Evolutionary conservation across 2,113 vertebrate species (phyloP).

Genomic region (Nyctereutes procyonoides): DNA sequence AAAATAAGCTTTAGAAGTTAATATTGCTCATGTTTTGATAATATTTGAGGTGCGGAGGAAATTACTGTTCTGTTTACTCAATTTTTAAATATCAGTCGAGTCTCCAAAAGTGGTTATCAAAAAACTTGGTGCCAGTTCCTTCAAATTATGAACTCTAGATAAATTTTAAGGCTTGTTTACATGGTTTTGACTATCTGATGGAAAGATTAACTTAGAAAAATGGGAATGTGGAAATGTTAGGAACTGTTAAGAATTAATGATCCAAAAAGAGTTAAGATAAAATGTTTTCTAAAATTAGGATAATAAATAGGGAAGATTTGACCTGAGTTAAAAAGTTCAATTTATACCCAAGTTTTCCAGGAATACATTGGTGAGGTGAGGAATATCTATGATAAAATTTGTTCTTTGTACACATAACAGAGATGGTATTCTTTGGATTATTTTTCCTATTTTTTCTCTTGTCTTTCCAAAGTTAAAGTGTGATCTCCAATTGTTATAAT

Average conservation of each 20-base stretch:
- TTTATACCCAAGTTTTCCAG: not conserved
- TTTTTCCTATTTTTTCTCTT: not conserved
- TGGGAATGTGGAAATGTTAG: not conserved
- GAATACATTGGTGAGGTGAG: not conserved
- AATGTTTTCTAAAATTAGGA: slow-evolving; percentile 51
- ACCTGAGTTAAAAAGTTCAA: slow-evolving; percentile 37
- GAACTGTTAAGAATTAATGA: slow-evolving; percentile 38
- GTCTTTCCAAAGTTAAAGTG: slow-evolving; percentile 3
- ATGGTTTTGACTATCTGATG: slow-evolving; percentile 23
- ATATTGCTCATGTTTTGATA: slow-evolving; percentile 50
- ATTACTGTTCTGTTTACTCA: slow-evolving; percentile 13
- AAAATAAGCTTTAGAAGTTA: slow-evolving; percentile 52
- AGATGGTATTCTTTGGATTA: not conserved
- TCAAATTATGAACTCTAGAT: slow-evolving; percentile 38
- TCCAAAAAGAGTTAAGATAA: slow-evolving; percentile 8
- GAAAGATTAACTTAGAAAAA: slow-evolving; percentile 21
- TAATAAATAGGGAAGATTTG: slow-evolving; percentile 23
- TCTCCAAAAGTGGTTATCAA: slow-evolving; percentile 5
- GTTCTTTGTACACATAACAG: slow-evolving; percentile 13
- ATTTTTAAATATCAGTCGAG: not conserved
- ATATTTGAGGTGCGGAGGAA: slow-evolving; percentile 32
- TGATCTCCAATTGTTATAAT: not conserved
- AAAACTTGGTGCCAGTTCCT: not conserved
- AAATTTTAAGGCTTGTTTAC: slow-evolving; percentile 25
- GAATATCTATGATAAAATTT: slow-evolving; percentile 16